A percentile compares a stretch with the other conserved stretches of the same genome.
phyloP scores from a whole-genome alignment of 2,888 invertebrate genomes.

The Drosophila macrospina region DNA sequence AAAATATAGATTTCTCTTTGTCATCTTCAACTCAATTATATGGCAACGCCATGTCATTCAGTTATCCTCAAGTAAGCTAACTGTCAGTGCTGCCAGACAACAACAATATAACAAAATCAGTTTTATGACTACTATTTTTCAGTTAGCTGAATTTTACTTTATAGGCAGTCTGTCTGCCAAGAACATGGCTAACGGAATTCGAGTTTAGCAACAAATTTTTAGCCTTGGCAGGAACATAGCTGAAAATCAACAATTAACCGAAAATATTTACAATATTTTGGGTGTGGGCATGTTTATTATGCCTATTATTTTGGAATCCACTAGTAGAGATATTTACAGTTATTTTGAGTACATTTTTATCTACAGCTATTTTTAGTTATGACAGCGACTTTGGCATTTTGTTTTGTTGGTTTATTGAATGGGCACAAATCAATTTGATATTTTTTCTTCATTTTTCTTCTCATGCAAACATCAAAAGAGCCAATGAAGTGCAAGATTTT shows the following conservation, averaged over 20 bases:
- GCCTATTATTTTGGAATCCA: background rate
- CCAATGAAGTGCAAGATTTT: constrained; percentile 22
- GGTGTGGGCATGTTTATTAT: constrained; percentile 1
- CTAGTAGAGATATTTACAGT: constrained; percentile 17
- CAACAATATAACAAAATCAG: background rate
- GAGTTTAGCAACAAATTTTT: background rate
- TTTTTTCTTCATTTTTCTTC: constrained; percentile 2
- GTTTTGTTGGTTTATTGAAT: constrained; percentile 34
- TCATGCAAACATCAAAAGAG: constrained; percentile 1
- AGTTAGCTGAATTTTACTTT: background rate
- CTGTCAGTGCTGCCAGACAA: background rate
- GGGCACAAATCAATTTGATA: constrained; percentile 40
- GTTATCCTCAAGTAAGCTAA: background rate
- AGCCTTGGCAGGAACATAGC: constrained; percentile 9
- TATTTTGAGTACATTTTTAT: constrained; percentile 2
- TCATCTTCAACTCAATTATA: too few relatives aligned
- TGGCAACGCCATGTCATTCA: too few relatives aligned
- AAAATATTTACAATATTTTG: constrained; percentile 25
- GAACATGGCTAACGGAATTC: constrained; percentile 5
- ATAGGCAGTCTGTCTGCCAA: constrained; percentile 6
- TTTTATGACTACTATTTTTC: background rate
- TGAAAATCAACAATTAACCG: background rate
- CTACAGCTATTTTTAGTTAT: constrained; percentile 25
- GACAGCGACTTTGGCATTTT: constrained; percentile 36
- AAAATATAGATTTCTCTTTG: background rate